A percentile compares a stretch with the other conserved stretches of the same genome.
These are phyloP conservation scores for Sebastes taczanowskii DNA, from an alignment of 2,797 vertebrate genomes.

Conservation along the genomic window DNA sequence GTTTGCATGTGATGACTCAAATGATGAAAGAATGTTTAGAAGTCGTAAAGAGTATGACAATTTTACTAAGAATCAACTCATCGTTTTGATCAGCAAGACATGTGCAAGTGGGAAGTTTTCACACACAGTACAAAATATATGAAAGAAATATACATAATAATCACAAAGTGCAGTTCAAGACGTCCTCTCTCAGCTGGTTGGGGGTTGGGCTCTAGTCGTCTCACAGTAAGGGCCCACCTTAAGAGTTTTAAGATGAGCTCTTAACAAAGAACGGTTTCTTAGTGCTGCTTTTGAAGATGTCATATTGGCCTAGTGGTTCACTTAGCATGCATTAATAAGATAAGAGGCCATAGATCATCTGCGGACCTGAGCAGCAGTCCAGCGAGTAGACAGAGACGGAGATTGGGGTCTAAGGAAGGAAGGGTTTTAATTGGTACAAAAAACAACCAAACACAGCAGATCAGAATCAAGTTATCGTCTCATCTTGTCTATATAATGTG, in stretches of 20 bases:
- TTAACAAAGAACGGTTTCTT: constrained; percentile 60
- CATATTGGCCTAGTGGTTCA: constrained; percentile 69
- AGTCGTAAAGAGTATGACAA: too few relatives aligned
- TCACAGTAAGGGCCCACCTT: constrained; percentile 48
- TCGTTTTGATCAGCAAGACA: too few relatives aligned
- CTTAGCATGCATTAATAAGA: constrained; percentile 65
- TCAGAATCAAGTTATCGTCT: constrained; percentile 70
- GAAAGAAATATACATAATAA: not conserved
- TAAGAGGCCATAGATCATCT: constrained; percentile 70
- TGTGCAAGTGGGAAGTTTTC: not conserved
- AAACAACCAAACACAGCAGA: constrained; percentile 76
- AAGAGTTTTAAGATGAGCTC: constrained; percentile 75
- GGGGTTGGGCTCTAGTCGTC: not conserved
- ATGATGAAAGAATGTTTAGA: too few relatives aligned
- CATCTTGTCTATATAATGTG: constrained; percentile 66
- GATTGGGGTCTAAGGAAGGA: constrained; percentile 20
- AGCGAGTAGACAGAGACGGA: constrained; percentile 40
- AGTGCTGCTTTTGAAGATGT: constrained; percentile 70
- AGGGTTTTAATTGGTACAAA: constrained; percentile 59
- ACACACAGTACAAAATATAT: not conserved
- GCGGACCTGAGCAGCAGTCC: constrained; percentile 22
- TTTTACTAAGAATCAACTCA: too few relatives aligned
- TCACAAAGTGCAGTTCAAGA: not conserved
- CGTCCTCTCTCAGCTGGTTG: not conserved
- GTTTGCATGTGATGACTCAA: too few relatives aligned